phyloP scores from a whole-genome alignment of 2,797 vertebrate species.

The Harpagifer antarcticus region DNA sequence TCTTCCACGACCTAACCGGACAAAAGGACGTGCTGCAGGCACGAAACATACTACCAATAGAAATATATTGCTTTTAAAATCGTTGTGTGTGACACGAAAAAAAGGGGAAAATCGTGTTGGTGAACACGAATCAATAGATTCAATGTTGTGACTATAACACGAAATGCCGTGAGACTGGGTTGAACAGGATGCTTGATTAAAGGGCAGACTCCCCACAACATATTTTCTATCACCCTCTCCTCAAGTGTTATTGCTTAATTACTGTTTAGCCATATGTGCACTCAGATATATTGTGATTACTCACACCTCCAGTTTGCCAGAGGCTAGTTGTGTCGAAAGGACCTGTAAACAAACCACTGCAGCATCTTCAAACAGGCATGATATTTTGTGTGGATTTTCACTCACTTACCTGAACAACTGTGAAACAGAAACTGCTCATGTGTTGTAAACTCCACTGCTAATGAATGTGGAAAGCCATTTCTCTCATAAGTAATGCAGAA shows the following conservation, averaged over 20 bases:
- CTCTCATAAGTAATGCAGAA: constrained; percentile 43
- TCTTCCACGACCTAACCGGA: too few species aligned
- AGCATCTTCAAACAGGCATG: constrained; percentile 34
- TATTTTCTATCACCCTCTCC: background rate
- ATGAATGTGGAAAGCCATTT: constrained; percentile 23
- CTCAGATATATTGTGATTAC: constrained; percentile 34
- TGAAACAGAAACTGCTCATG: constrained; percentile 54
- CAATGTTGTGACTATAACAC: too few species aligned
- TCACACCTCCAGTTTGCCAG: constrained; percentile 38
- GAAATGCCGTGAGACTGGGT: too few species aligned
- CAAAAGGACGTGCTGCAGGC: too few species aligned
- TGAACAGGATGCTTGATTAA: background rate
- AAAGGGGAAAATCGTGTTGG: too few species aligned
- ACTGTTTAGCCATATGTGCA: constrained; percentile 3
- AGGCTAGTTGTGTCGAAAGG: constrained; percentile 39
- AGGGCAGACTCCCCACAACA: background rate
- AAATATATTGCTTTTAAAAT: too few species aligned
- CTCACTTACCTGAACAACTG: constrained; percentile 49
- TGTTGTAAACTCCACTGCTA: constrained; percentile 3
- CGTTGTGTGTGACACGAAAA: too few species aligned
- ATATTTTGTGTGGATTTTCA: constrained; percentile 35
- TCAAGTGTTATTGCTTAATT: too few species aligned
- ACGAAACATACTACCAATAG: too few species aligned
- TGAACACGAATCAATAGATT: too few species aligned
- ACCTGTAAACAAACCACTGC: constrained; percentile 15